Evolutionary conservation across 2,888 invertebrate species (phyloP).

Genomic region (Rotaria macrura): DNA sequence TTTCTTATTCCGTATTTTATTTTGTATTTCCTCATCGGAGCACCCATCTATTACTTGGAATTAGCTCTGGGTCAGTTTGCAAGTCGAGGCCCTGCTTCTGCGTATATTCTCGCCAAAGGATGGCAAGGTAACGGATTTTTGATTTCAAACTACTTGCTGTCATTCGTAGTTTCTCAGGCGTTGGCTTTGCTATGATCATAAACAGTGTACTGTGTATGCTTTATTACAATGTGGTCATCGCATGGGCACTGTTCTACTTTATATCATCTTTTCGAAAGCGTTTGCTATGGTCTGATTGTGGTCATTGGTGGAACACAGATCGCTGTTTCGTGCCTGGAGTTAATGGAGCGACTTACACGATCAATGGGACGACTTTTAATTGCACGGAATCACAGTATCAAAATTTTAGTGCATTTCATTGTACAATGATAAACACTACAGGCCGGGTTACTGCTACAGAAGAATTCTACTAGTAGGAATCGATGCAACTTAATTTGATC

Average conservation of each 20-base stretch:
- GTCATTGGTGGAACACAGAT: neutral
- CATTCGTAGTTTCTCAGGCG: neutral
- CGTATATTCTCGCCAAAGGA: neutral
- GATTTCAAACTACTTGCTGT: no score
- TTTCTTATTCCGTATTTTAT: neutral
- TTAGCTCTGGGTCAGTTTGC: neutral
- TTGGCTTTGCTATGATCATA: constrained; percentile 1
- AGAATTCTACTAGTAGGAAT: no score
- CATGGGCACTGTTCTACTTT: neutral
- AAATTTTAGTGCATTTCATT: no score
- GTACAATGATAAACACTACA: no score
- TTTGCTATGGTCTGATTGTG: neutral
- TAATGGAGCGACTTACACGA: no score
- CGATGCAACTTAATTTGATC: no score
- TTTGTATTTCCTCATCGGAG: neutral
- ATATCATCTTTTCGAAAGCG: neutral
- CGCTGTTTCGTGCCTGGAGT: no score
- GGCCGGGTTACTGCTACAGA: no score
- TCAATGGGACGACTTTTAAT: no score
- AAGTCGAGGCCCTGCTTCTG: neutral
- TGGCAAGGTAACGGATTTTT: neutral
- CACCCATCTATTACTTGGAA: neutral
- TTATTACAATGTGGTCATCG: neutral
- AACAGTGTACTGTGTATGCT: neutral
- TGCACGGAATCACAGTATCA: no score